Evolutionary conservation across 2,113 vertebrate genomes (phyloP), one percentile per base, ranked within the genome.

Genomic region (Pagrus major): DNA sequence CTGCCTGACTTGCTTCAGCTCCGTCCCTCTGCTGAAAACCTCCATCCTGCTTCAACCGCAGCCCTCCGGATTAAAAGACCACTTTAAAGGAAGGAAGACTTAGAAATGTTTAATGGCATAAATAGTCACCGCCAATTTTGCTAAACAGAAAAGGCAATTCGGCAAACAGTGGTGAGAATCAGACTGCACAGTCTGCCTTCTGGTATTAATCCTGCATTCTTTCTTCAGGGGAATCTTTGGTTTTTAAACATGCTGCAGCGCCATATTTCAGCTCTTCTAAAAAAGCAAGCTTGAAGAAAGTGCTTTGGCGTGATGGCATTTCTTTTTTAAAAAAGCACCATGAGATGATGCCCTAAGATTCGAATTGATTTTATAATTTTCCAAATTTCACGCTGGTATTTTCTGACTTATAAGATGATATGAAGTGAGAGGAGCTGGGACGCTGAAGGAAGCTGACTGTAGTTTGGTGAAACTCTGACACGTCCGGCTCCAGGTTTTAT

Each of bases 1-100:
- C 69, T 86, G 80, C 64, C 81, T 68, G 77, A 54, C 78, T 71
- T 39, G n/a, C 81, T 65, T 81, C 49, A 25, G 56, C 61, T 25
- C 39, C 52, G 27, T 77, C 65, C 71, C 59, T 67, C 71, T 61
- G 55, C n/a, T 71, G 63, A 56, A n/a, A 78, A 49, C 68, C 69
- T 69, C 69, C 82, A 78, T 91, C 77, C 87, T 85, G 85, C 79
- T 85, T 21, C 29, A 42, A 92, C 86, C 79, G 31, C 86, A 81
- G 66, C 76, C 85, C 71, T 84, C 72, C 60, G 78, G 87, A 86
- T 81, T 77, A 70, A 63, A 47, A 83, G 61, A 70, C 25, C 33
- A 37, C 73, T 81, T 61, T 77, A 37, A 76, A 49, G 42, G 29
- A 56, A 64, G 41, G 59, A 58, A 68, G 86, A 76, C 63, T 68